Evolutionary conservation across 2,113 vertebrate species (phyloP).

Genomic region (Amphiprion ocellaris): DNA sequence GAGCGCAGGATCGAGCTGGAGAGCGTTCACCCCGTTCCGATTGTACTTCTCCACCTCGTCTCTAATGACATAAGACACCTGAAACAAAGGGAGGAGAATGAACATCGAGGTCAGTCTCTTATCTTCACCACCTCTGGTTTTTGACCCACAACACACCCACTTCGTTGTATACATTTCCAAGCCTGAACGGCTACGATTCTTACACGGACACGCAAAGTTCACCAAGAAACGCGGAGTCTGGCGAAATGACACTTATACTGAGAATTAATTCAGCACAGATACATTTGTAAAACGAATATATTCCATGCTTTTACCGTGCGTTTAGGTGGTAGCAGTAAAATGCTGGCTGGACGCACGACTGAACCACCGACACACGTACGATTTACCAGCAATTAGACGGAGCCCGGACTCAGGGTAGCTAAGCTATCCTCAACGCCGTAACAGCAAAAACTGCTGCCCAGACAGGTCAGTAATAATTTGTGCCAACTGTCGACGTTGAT

Average conservation of each 20-base stretch:
- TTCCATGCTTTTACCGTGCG: background rate
- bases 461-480: background rate
- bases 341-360: background rate
- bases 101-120: background rate
- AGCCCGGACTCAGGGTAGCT: conserved; percentile 55
- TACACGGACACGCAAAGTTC: background rate
- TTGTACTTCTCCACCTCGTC: conserved; percentile 99
- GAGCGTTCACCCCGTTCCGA: conserved; percentile 96
- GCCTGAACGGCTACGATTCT: background rate
- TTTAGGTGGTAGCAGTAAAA: background rate
- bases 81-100: conserved; percentile 21
- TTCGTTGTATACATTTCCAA: background rate
- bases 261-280: rapidly evolving
- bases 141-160: conserved; percentile 19
- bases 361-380: conserved; percentile 4
- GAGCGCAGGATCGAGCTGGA: conserved; percentile 94
- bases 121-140: background rate
- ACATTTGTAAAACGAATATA: background rate
- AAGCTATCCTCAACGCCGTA: conserved; percentile 17
- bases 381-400: conserved; percentile 79
- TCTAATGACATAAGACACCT: conserved; percentile 99
- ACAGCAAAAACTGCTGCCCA: background rate
- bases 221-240: background rate
- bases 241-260: background rate
- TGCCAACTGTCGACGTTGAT: rapidly evolving